Conservation (phyloP, 1,140 invertebrate species). For the Charaxes varanes region DNA sequence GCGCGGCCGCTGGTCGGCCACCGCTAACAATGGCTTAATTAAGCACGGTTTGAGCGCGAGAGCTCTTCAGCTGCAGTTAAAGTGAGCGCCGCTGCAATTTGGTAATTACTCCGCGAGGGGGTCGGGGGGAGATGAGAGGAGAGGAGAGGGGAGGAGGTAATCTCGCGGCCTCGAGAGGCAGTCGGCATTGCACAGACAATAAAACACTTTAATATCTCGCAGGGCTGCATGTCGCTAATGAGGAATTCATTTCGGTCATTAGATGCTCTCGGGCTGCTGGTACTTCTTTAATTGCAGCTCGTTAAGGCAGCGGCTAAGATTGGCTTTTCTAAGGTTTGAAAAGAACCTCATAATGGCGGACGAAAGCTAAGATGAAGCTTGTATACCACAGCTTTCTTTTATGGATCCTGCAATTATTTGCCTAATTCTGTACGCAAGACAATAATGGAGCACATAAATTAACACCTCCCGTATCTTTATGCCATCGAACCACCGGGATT, state of each 20-base stretch:
- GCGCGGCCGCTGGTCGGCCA: constrained; percentile 3
- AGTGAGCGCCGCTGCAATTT: constrained; percentile 46
- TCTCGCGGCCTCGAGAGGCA: constrained; percentile 32
- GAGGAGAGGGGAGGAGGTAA: constrained; percentile 16
- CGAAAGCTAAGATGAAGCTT: too few relatives aligned
- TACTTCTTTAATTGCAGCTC: constrained; percentile 23
- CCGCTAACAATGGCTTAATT: constrained; percentile 51
- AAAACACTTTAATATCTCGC: constrained; percentile 30
- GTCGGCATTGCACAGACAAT: constrained; percentile 29
- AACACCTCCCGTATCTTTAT: too few relatives aligned
- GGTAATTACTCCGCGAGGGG: constrained; percentile 34
- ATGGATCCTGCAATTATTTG: too few relatives aligned
- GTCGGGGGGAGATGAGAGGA: constrained; percentile 2
- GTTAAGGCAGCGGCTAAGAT: constrained; percentile 17
- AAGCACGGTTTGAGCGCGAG: constrained; percentile 41
- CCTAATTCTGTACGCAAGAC: too few relatives aligned
- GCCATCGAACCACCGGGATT: too few relatives aligned
- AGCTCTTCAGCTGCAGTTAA: constrained; percentile 34
- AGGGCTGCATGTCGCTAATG: constrained; percentile 28
- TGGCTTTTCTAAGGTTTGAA: too few relatives aligned
- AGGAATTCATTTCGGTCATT: constrained; percentile 31
- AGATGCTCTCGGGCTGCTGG: constrained; percentile 19
- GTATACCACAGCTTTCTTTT: too few relatives aligned
- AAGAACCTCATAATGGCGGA: too few relatives aligned
- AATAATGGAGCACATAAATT: too few relatives aligned